Conservation (phyloP, 2,888 invertebrate genomes). For the Antheraea yamamai region DNA sequence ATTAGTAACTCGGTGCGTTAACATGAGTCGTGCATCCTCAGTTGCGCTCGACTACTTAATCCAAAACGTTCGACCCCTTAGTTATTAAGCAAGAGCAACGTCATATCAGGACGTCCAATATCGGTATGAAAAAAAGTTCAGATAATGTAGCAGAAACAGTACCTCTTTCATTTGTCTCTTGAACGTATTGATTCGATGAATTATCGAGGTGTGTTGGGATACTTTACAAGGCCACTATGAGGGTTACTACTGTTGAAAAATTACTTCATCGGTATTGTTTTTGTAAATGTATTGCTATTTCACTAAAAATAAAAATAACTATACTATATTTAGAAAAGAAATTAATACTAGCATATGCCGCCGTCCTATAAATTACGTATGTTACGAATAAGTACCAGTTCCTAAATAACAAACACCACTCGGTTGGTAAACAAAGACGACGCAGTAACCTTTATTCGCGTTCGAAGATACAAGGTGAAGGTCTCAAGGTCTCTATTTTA, state of each 20-base stretch:
- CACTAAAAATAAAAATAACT: too few species aligned
- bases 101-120: too few species aligned
- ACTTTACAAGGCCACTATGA: too few species aligned
- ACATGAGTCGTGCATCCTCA: neutral
- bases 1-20: neutral
- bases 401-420: slow-evolving; percentile 25
- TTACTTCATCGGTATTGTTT: neutral
- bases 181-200: too few species aligned
- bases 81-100: too few species aligned
- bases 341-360: neutral
- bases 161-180: too few species aligned
- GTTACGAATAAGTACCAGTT: slow-evolving; percentile 10
- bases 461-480: slow-evolving; percentile 16
- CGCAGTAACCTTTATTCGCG: slow-evolving; percentile 12
- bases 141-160: too few species aligned
- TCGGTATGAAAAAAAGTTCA: too few species aligned
- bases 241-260: too few species aligned
- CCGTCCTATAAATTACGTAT: neutral
- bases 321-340: neutral
- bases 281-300: too few species aligned
- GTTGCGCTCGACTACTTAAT: neutral
- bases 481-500: slow-evolving; percentile 9
- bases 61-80: neutral
- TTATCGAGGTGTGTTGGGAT: too few species aligned
- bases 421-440: slow-evolving; percentile 26